Conservation (phyloP, 2,797 vertebrate genomes). For the Pangasius macronema region DNA sequence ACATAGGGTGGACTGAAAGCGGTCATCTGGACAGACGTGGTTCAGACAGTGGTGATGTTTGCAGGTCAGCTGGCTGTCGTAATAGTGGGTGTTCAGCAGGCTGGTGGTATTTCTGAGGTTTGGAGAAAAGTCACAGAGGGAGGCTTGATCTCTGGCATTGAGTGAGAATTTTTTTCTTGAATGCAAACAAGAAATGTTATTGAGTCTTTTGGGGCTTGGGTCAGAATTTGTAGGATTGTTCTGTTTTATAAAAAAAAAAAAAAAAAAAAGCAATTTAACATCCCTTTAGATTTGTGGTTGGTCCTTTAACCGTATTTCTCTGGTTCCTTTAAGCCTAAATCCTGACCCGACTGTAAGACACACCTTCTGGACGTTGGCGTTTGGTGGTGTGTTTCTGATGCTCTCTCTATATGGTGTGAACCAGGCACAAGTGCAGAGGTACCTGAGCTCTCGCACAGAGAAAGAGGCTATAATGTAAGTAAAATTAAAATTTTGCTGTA, state of each 20-base stretch:
- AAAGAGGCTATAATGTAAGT: slow-evolving; percentile 84
- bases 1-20: slow-evolving; percentile 91
- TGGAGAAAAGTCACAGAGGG: slow-evolving; percentile 79
- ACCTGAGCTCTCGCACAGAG: slow-evolving; percentile 89
- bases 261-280: background rate
- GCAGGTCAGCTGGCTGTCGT: slow-evolving; percentile 90
- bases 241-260: background rate
- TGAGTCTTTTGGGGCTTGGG: background rate
- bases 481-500: background rate
- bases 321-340: slow-evolving; percentile 76
- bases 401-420: slow-evolving; percentile 92
- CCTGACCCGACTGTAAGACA: slow-evolving; percentile 88
- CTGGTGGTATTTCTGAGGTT: slow-evolving; percentile 80
- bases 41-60: slow-evolving; percentile 94
- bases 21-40: slow-evolving; percentile 97
- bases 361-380: slow-evolving; percentile 91
- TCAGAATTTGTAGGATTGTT: background rate
- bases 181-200: slow-evolving; percentile 6
- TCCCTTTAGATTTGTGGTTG: background rate
- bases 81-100: slow-evolving; percentile 79
- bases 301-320: background rate
- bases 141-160: slow-evolving; percentile 77
- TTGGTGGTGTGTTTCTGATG: slow-evolving; percentile 94
- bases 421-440: slow-evolving; percentile 94
- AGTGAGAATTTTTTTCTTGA: slow-evolving; percentile 75